These are phyloP conservation scores for Battus philenor DNA, from an alignment of 1,140 invertebrate species.

Conservation along the genomic window DNA sequence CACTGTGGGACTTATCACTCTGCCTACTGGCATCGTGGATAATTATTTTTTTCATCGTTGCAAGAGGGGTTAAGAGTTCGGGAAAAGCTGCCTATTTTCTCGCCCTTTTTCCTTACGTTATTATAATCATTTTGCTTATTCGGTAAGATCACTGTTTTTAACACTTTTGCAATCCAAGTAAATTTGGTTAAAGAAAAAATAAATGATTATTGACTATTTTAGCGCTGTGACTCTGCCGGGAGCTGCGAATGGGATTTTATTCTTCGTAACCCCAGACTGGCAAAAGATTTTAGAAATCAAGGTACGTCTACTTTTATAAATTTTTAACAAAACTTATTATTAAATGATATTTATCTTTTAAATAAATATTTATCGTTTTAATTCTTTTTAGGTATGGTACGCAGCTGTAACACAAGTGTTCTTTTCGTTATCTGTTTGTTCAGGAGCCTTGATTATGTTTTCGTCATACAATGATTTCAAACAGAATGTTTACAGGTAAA, in stretches of 20 bases:
- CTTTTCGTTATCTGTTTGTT: constrained; percentile 88
- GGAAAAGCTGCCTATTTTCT: constrained; percentile 90
- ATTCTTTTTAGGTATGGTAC: constrained; percentile 85
- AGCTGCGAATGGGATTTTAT: constrained; percentile 84
- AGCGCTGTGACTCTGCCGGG: constrained; percentile 85
- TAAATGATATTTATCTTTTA: too few species aligned
- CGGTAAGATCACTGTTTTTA: constrained; percentile 41
- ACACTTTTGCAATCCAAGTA: too few species aligned
- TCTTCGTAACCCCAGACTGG: constrained; percentile 85
- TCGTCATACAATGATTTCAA: constrained; percentile 89
- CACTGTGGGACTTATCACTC: constrained; percentile 86
- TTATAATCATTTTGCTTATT: constrained; percentile 86
- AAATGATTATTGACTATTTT: constrained; percentile 28
- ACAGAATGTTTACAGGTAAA: constrained; percentile 89
- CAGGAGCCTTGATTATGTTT: constrained; percentile 88
- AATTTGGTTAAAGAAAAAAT: too few species aligned
- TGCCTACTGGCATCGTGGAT: constrained; percentile 88
- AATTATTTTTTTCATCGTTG: constrained; percentile 84
- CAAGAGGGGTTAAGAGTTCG: constrained; percentile 86
- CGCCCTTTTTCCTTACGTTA: constrained; percentile 90
- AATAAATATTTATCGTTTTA: constrained; percentile 2
- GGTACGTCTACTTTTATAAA: constrained; percentile 51
- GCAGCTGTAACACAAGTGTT: constrained; percentile 91
- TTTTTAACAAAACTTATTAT: background rate
- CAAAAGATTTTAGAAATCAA: constrained; percentile 79